Conservation (phyloP, 2,113 vertebrate species). For the Anhinga rufa region DNA sequence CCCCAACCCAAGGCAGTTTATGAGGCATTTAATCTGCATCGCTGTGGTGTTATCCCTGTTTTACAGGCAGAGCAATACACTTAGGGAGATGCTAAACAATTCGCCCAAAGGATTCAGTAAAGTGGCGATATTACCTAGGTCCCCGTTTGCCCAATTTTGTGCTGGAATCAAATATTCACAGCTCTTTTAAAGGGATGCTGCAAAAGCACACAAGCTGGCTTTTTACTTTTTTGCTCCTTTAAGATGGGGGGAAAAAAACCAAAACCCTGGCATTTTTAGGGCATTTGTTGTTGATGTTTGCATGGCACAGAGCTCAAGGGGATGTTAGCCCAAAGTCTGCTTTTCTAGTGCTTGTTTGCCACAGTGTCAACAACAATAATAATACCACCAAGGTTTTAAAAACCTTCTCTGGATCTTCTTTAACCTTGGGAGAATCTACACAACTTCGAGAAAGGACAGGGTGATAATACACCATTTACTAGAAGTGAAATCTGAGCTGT, state of each 20-base stretch:
- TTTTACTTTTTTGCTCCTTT: background rate
- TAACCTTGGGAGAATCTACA: background rate
- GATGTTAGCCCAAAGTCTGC: background rate
- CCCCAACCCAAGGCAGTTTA: background rate
- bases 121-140: background rate
- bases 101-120: background rate
- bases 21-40: background rate
- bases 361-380: background rate
- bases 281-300: background rate
- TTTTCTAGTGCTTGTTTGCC: background rate
- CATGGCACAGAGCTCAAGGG: accelerated
- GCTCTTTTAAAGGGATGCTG: background rate
- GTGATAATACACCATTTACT: background rate
- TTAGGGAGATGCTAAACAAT: background rate
- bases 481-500: background rate
- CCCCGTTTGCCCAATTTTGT: background rate
- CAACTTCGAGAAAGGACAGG: background rate
- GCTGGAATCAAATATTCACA: background rate
- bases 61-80: background rate
- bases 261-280: background rate
- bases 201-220: background rate
- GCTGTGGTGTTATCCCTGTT: background rate
- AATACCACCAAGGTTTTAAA: background rate
- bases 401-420: background rate
- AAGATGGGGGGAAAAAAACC: background rate